Conservation (phyloP, 2,113 vertebrate genomes). For the Zosterops japonicus region DNA sequence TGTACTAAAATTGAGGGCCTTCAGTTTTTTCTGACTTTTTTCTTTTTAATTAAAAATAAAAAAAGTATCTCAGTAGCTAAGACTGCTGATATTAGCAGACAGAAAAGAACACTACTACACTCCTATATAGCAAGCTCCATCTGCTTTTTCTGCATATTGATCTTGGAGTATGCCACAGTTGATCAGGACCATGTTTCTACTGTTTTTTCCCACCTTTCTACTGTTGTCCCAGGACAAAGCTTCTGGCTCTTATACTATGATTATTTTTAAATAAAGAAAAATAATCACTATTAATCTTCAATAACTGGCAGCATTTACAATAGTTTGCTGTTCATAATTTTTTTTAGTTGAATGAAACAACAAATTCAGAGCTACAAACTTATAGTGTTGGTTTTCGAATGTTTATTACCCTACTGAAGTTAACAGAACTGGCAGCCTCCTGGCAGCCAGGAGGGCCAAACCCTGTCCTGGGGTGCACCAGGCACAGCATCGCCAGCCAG, state of each 20-base stretch:
- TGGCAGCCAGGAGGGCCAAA: neutral
- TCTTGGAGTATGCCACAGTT: neutral
- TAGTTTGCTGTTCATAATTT: neutral
- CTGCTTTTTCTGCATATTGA: neutral
- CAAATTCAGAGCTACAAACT: neutral
- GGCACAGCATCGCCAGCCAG: fast-evolving
- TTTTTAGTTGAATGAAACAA: neutral
- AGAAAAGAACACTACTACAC: neutral
- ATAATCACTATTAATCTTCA: neutral
- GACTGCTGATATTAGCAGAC: neutral
- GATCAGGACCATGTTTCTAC: neutral
- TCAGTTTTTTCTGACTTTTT: neutral
- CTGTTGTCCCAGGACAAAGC: neutral
- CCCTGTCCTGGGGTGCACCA: fast-evolving
- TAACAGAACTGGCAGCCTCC: neutral
- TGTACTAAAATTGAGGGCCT: neutral
- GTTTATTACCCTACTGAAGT: neutral
- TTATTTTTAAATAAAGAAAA: neutral
- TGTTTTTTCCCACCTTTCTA: neutral
- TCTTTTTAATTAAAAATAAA: neutral
- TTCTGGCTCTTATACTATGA: neutral
- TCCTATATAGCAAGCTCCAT: neutral
- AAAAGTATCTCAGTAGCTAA: neutral
- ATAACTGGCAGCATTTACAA: neutral
- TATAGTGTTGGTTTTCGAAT: neutral